phyloP scores from a whole-genome alignment of 1,140 invertebrate genomes.

The Sesamia nonagrioides region DNA sequence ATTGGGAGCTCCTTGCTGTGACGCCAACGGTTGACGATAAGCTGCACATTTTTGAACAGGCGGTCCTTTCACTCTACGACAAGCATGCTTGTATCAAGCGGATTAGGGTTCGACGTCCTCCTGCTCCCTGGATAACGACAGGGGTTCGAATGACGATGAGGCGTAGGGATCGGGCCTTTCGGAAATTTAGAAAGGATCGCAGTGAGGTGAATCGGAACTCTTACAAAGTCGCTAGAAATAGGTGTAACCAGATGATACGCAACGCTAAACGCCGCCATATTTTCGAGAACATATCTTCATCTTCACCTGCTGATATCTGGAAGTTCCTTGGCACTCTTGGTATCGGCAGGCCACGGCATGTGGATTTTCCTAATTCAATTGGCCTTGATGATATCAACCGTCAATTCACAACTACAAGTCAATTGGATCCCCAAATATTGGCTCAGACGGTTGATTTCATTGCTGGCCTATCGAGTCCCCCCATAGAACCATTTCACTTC shows the following conservation, averaged over 20 bases:
- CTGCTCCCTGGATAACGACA: slow-evolving; percentile 4
- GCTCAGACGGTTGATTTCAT: background rate
- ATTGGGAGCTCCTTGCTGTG: background rate
- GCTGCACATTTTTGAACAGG: background rate
- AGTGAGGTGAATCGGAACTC: background rate
- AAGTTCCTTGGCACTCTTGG: slow-evolving; percentile 30
- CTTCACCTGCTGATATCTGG: slow-evolving; percentile 26
- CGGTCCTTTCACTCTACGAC: background rate
- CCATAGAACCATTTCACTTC: background rate
- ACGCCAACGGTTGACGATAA: background rate
- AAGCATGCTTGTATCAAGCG: background rate
- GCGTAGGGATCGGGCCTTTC: background rate
- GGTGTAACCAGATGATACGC: slow-evolving; percentile 6
- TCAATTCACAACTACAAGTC: background rate
- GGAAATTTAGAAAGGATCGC: background rate
- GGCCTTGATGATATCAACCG: background rate
- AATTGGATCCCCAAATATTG: background rate
- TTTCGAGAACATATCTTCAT: background rate
- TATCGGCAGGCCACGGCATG: slow-evolving; percentile 21
- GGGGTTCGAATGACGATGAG: background rate
- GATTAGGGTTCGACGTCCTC: background rate
- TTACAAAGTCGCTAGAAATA: background rate
- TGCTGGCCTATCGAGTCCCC: background rate
- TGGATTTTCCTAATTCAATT: slow-evolving; percentile 16
- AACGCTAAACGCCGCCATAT: background rate